Percentiles rank a stretch among this genome's conserved stretches.
phyloP scores from a whole-genome alignment of 2,797 vertebrate species.

The Esox masquinongy region DNA sequence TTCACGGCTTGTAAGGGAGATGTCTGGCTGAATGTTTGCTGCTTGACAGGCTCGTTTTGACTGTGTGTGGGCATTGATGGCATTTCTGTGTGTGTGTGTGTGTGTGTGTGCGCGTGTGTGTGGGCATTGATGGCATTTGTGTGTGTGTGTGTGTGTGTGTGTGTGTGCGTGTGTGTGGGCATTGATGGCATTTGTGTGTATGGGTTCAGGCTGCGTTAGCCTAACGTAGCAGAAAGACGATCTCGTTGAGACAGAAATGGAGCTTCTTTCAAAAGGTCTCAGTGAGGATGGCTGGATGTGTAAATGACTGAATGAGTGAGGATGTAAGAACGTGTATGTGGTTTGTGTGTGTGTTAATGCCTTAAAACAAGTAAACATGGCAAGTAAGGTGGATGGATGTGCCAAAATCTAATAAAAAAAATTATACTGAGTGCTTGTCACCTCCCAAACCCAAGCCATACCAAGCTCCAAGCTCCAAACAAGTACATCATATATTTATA shows the following conservation, averaged over 20 bases:
- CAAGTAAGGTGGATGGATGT: no score
- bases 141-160: conserved; percentile 60
- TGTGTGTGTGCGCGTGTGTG: conserved; percentile 64
- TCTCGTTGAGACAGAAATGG: conserved; percentile 58
- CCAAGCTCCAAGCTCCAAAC: no score
- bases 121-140: conserved; percentile 74
- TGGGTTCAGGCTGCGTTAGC: conserved; percentile 71
- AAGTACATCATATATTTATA: no score
- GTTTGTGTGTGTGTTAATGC: not conserved
- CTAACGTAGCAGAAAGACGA: conserved; percentile 65
- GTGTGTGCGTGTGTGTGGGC: conserved; percentile 44
- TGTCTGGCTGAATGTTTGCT: conserved; percentile 47
- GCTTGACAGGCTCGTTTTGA: conserved; percentile 61
- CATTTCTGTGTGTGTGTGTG: conserved; percentile 49
- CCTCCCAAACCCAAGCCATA: no score
- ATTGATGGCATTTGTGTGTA: conserved; percentile 78
- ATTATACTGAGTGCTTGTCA: no score
- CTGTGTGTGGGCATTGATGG: conserved; percentile 66
- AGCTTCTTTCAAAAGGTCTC: conserved; percentile 47
- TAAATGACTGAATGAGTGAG: conserved; percentile 25
- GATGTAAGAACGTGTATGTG: not conserved
- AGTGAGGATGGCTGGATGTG: conserved; percentile 47
- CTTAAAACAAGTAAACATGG: no score
- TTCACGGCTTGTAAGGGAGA: conserved; percentile 53
- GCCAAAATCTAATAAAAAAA: no score